Evolutionary conservation across 2,113 vertebrate species (phyloP), one percentile per base, ranked within the genome.

Genomic region (Pagrus major): DNA sequence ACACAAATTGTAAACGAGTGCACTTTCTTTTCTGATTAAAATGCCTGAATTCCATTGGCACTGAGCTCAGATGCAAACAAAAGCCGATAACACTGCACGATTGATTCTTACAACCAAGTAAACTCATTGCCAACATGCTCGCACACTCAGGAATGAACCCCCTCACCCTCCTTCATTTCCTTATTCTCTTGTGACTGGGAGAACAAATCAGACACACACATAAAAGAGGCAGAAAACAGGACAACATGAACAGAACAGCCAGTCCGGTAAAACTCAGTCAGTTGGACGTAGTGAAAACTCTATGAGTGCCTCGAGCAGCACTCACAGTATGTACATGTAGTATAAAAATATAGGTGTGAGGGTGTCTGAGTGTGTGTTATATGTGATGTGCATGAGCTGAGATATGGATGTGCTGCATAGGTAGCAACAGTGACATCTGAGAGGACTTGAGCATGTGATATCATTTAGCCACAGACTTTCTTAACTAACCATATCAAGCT

Each of bases 381-480:
- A 9, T 81, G 81, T 20, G 44, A 46, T 33, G 80, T 70, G 78
- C 44, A 55, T 72, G 83, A 35, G 71, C 20, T 39, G 56, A 86
- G 82, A 88, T 86, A 77, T 84, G 81, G 77, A 88, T 88, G 86
- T 83, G 90, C 79, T 92, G 90, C 91, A 90, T 89, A 91, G 87
- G 84, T 84, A 78, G 83, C 83, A 79, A 84, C 86, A 66, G 82
- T 83, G 85, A 70, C 91, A 88, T 81, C 85, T 82, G 78, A 83
- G 85, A 84, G 80, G 55, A 80, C 76, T 72, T 49, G 81, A 65
- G 88, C 58, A 49, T 52, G 81, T 78, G 77, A 83, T 71, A 65
- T 78, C 21, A 25, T 80, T 76, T 23, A 68, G 54, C 67, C 16
- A 16, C 59, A 49, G 60, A 41, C 64, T 16, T 25, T 71, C 71